phyloP scores from a whole-genome alignment of 2,113 vertebrate species.

The Felis chaus region DNA sequence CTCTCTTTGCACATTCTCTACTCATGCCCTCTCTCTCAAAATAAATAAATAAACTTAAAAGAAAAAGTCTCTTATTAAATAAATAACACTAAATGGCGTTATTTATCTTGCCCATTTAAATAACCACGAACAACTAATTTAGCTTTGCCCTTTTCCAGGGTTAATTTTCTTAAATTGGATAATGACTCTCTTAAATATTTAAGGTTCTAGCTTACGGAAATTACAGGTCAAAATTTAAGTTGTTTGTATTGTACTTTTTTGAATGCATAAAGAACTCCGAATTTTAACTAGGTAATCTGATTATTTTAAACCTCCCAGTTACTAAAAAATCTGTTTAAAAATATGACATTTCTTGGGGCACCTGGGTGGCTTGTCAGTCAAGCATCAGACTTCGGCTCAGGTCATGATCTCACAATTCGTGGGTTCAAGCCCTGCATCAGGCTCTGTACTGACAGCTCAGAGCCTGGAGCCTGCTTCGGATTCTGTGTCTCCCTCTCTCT shows the following conservation, averaged over 20 bases:
- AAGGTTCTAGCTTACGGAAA: background rate
- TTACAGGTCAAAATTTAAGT: background rate
- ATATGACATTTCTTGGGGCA: too few species aligned
- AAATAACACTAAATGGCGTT: background rate
- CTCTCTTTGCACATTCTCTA: too few species aligned
- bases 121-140: background rate
- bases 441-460: too few species aligned
- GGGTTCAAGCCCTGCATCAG: too few species aligned
- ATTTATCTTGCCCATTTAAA: constrained; percentile 29
- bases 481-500: too few species aligned
- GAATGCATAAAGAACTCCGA: background rate
- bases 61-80: too few species aligned
- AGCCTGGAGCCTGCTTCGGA: too few species aligned
- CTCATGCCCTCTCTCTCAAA: too few species aligned
- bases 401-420: too few species aligned
- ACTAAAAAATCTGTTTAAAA: background rate
- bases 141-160: background rate
- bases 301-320: constrained; percentile 10
- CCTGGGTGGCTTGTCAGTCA: too few species aligned
- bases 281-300: background rate
- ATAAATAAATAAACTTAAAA: too few species aligned
- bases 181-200: background rate
- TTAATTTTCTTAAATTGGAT: constrained; percentile 16
- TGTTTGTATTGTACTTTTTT: background rate
- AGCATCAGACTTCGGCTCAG: too few species aligned